Conservation (phyloP, 2,113 vertebrate genomes). For the Fulmarus glacialis region DNA sequence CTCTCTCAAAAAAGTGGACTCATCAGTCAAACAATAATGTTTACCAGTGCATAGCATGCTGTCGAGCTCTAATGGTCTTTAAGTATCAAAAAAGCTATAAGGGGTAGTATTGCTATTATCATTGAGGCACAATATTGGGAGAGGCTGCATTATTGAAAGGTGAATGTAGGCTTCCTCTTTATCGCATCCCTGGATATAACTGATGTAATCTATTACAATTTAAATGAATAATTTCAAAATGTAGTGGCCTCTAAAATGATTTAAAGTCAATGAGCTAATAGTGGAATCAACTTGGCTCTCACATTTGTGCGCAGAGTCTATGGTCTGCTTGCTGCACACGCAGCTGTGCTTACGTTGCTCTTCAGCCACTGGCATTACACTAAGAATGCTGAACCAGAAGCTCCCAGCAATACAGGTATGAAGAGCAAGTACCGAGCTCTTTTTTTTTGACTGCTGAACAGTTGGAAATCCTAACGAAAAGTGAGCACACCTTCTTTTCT, state of each 20-base stretch:
- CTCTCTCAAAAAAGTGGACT: constrained; percentile 46
- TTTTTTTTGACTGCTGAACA: not conserved
- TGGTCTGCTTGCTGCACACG: not conserved
- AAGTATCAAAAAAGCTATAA: constrained; percentile 27
- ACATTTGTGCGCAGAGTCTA: fast-evolving
- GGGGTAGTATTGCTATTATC: not conserved
- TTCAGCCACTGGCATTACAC: not conserved
- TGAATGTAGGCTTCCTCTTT: not conserved
- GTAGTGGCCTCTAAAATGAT: constrained; percentile 2
- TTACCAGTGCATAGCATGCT: constrained; percentile 51
- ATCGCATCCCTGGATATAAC: not conserved
- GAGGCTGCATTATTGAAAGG: constrained; percentile 1
- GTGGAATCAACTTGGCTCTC: not conserved
- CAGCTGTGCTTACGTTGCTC: not conserved
- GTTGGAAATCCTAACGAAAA: not conserved
- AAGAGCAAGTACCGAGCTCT: not conserved
- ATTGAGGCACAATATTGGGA: not conserved
- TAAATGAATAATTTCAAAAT: constrained; percentile 20
- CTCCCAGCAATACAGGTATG: not conserved
- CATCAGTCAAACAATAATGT: constrained; percentile 69
- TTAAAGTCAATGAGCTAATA: not conserved
- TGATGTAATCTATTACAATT: constrained; percentile 4
- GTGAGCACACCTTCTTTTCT: not conserved
- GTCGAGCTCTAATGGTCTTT: constrained; percentile 43
- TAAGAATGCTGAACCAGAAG: not conserved